Conservation (phyloP, 2,113 vertebrate species). For the Gallinago paraguaiae region DNA sequence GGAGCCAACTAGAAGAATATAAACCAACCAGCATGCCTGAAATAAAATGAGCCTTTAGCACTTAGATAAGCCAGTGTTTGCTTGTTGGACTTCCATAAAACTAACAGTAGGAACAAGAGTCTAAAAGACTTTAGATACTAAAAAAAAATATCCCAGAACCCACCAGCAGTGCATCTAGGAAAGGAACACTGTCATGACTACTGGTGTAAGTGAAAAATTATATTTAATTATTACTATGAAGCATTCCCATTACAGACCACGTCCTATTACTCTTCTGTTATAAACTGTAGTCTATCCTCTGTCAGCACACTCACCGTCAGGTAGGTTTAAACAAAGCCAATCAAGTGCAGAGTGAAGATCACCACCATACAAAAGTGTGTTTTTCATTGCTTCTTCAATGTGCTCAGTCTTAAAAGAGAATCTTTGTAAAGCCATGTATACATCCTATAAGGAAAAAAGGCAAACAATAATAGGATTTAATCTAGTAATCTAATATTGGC, state of each 20-base stretch:
- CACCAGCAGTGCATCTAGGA: neutral
- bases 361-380: constrained; percentile 90
- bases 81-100: neutral
- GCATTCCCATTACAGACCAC: neutral
- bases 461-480: neutral
- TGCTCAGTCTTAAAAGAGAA: constrained; percentile 93
- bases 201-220: accelerated
- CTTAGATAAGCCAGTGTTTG: neutral
- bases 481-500: neutral
- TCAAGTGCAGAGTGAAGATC: constrained; percentile 97
- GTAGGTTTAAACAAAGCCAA: constrained; percentile 97
- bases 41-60: neutral
- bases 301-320: constrained; percentile 80
- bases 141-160: neutral
- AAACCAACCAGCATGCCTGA: neutral
- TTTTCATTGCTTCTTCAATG: constrained; percentile 97
- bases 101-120: neutral
- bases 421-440: constrained; percentile 91
- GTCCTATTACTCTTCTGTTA: neutral
- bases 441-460: constrained; percentile 77
- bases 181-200: neutral
- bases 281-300: neutral
- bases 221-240: neutral
- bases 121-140: neutral
- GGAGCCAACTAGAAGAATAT: neutral